These are phyloP conservation scores for Germaria angustata DNA, from an alignment of 2,888 invertebrate genomes.

Conservation along the genomic window DNA sequence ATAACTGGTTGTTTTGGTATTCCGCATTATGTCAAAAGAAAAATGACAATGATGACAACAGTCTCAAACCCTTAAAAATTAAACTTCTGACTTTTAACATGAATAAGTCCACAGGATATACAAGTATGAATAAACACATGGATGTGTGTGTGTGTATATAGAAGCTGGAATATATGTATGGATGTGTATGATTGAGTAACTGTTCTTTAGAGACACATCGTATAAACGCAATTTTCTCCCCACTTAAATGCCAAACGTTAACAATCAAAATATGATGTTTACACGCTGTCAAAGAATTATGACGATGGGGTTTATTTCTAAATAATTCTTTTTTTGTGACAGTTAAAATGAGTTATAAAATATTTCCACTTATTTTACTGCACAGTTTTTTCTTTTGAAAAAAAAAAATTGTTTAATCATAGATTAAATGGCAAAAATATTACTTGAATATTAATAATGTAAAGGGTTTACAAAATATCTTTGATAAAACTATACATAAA, in stretches of 20 bases:
- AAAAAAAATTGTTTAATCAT: not conserved
- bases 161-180: no score
- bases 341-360: conserved; percentile 30
- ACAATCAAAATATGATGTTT: conserved; percentile 66
- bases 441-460: conserved; percentile 14
- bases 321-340: not conserved
- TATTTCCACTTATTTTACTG: conserved; percentile 20
- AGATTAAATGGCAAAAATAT: conserved; percentile 34
- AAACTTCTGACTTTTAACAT: conserved; percentile 5
- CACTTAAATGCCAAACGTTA: conserved; percentile 64
- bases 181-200: conserved; percentile 30
- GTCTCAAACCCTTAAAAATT: not conserved
- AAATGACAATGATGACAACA: conserved; percentile 61
- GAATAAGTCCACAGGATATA: conserved; percentile 9
- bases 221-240: conserved; percentile 63
- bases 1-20: conserved; percentile 52
- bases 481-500: not conserved
- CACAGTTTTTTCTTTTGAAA: not conserved
- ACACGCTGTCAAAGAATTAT: conserved; percentile 58
- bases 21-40: conserved; percentile 53
- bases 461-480: conserved; percentile 1
- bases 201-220: conserved; percentile 39
- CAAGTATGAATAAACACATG: not conserved
- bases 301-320: conserved; percentile 9
- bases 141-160: not conserved